Conservation (phyloP, 64 coral and sea anemone genomes). For the Pocillopora damicornis region DNA sequence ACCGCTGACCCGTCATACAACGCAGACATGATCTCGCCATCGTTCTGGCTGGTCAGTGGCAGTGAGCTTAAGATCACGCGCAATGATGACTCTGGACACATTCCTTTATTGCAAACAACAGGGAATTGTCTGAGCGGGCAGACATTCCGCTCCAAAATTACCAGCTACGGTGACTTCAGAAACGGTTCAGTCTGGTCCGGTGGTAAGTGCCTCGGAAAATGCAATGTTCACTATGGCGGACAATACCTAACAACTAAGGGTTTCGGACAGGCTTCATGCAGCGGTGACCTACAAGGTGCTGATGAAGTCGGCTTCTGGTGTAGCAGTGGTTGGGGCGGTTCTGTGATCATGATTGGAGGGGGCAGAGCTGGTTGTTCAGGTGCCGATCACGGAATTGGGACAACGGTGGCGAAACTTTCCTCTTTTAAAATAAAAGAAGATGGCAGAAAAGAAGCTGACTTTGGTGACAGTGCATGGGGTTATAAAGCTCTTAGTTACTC, state of each 20-base stretch:
- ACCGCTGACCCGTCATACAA: neutral
- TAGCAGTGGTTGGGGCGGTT: neutral
- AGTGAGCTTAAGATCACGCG: constrained; percentile 61
- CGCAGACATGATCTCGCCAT: constrained; percentile 32
- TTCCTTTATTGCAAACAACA: constrained; percentile 13
- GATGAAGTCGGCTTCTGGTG: constrained; percentile 5
- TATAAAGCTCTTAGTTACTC: neutral
- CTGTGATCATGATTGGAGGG: constrained; percentile 27
- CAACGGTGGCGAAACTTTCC: neutral
- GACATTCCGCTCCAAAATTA: constrained; percentile 34
- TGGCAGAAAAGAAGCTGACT: neutral
- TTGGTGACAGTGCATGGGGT: neutral
- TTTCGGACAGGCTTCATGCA: neutral
- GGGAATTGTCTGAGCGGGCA: constrained; percentile 3
- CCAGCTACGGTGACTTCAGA: constrained; percentile 15
- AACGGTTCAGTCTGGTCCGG: neutral
- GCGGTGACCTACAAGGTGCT: neutral
- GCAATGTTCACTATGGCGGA: constrained; percentile 8
- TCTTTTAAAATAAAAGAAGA: neutral
- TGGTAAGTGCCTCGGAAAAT: neutral
- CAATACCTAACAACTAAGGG: neutral
- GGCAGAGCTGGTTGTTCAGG: neutral
- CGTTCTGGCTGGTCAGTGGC: constrained; percentile 31
- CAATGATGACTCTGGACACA: neutral
- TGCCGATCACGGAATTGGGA: neutral